A percentile compares a stretch with the other conserved stretches of the same genome.
Evolutionary conservation across 2,113 vertebrate species (phyloP).

Genomic region (Rattus norvegicus): DNA sequence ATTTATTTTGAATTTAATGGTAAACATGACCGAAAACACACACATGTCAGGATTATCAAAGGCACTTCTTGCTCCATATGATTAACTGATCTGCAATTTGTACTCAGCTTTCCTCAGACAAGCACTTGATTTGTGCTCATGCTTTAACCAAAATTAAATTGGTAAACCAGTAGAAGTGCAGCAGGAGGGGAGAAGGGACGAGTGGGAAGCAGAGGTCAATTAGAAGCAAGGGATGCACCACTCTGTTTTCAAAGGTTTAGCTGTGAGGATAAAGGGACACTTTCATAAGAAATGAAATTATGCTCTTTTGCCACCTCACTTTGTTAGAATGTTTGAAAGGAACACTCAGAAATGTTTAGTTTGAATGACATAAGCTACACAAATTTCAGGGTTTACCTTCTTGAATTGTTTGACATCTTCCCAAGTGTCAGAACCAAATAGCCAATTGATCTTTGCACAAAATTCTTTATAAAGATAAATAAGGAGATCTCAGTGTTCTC

Average conservation of each 20-base stretch:
- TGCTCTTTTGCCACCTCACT: slow-evolving; percentile 76
- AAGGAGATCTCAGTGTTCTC: slow-evolving; percentile 83
- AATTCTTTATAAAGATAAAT: slow-evolving; percentile 82
- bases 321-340: slow-evolving; percentile 72
- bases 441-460: slow-evolving; percentile 75
- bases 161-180: neutral
- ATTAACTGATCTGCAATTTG: neutral
- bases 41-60: neutral
- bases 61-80: neutral
- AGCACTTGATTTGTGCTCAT: neutral
- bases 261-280: slow-evolving; percentile 55
- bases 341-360: slow-evolving; percentile 80
- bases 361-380: slow-evolving; percentile 67
- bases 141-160: slow-evolving; percentile 49
- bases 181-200: neutral
- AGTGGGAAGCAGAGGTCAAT: neutral
- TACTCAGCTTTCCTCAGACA: neutral
- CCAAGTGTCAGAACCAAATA: slow-evolving; percentile 69
- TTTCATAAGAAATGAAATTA: slow-evolving; percentile 78
- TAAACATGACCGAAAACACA: neutral
- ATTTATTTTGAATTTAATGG: neutral
- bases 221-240: neutral
- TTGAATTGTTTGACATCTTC: slow-evolving; percentile 71
- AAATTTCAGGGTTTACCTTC: slow-evolving; percentile 74
- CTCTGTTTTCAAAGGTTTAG: slow-evolving; percentile 72